Conservation (phyloP, 1,140 invertebrate species). For the Drosophila azteca region DNA sequence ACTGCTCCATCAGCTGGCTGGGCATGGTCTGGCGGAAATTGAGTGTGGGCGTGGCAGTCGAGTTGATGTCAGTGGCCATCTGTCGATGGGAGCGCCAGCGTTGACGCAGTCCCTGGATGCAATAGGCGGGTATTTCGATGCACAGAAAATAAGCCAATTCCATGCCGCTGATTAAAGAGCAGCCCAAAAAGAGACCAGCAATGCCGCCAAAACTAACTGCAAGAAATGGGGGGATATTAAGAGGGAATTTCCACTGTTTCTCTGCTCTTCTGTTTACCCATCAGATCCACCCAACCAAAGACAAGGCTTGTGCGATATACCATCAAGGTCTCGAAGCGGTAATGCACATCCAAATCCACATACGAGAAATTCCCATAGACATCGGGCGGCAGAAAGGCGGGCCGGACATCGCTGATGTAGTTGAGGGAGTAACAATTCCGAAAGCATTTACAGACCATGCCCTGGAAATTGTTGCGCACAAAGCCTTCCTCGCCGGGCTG, state of each 20-base stretch:
- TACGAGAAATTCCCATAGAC: slow-evolving; percentile 62
- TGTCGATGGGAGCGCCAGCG: slow-evolving; percentile 20
- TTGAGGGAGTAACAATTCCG: slow-evolving; percentile 79
- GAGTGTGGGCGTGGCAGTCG: slow-evolving; percentile 44
- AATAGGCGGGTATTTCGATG: slow-evolving; percentile 78
- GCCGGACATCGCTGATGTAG: slow-evolving; percentile 74
- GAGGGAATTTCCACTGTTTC: not conserved
- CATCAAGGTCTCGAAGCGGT: slow-evolving; percentile 75
- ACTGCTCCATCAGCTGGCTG: slow-evolving; percentile 63
- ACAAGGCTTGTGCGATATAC: slow-evolving; percentile 78
- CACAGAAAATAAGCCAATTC: slow-evolving; percentile 90
- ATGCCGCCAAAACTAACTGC: slow-evolving; percentile 89
- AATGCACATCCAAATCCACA: slow-evolving; percentile 77
- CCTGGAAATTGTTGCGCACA: slow-evolving; percentile 60
- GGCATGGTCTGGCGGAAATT: slow-evolving; percentile 49
- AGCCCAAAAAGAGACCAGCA: slow-evolving; percentile 90
- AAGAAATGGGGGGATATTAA: slow-evolving; percentile 19
- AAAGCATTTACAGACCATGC: slow-evolving; percentile 79
- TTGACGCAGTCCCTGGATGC: slow-evolving; percentile 47
- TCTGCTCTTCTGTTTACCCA: slow-evolving; percentile 57
- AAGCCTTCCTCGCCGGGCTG: slow-evolving; percentile 64
- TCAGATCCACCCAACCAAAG: slow-evolving; percentile 79
- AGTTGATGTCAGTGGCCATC: not conserved
- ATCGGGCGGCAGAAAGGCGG: slow-evolving; percentile 70
- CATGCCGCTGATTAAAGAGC: slow-evolving; percentile 88